Evolutionary conservation across 2,113 vertebrate species (phyloP).

Genomic region (Aythya baeri): DNA sequence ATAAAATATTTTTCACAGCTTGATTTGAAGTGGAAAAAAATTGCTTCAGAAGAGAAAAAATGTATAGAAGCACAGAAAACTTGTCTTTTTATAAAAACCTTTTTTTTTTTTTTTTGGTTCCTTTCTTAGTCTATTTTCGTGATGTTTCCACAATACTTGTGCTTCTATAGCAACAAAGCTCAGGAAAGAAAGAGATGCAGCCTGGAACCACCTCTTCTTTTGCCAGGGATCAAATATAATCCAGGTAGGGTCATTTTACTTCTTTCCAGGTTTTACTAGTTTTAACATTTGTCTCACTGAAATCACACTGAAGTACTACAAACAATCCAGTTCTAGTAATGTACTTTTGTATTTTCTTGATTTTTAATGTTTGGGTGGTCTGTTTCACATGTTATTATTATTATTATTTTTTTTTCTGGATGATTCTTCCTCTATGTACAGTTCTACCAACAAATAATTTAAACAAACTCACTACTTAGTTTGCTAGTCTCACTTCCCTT

Average conservation of each 20-base stretch:
- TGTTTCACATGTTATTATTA: neutral
- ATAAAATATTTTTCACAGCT: slow-evolving; percentile 2
- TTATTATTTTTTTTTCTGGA: neutral
- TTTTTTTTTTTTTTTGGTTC: too few relatives aligned
- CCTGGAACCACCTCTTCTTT: neutral
- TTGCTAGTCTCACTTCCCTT: neutral
- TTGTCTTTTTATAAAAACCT: neutral
- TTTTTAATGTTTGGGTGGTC: neutral
- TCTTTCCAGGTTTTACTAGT: neutral
- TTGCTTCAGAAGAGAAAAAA: neutral
- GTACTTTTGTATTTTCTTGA: neutral
- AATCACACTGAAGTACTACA: neutral
- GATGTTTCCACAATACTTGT: neutral
- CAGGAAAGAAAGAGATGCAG: neutral
- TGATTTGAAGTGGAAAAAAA: neutral
- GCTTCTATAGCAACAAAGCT: neutral
- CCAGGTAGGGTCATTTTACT: neutral
- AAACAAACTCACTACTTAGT: neutral
- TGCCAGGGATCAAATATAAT: neutral
- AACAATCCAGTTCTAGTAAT: neutral
- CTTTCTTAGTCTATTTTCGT: neutral
- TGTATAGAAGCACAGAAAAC: neutral
- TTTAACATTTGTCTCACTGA: neutral
- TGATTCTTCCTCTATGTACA: neutral
- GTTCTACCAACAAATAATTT: neutral